Evolutionary conservation across 2,797 vertebrate genomes (phyloP), one percentile per base, ranked within the genome.

Genomic region (Hafferia zeledoni): DNA sequence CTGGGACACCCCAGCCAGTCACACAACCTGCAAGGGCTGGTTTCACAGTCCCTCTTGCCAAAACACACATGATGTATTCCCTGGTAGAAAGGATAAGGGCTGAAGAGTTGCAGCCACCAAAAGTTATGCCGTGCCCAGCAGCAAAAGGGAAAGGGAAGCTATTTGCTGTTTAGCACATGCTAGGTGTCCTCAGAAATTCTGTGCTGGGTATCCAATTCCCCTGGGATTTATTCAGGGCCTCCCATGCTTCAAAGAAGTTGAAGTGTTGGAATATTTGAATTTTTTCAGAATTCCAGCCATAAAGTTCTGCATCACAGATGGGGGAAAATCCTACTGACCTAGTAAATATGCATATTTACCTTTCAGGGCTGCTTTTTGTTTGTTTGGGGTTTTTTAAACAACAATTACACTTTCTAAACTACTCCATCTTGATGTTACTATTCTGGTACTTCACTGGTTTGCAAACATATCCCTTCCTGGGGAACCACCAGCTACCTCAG

Each of bases 131-230:
- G 55, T 61, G 19, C 27, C 41, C 16, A 55, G 44, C 37, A 65
- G 31, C 3, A 0, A 78, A 53, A 25, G 17, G 17, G 20, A 61
- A 17, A 79, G 12, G 8, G 39, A 61, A 46, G 33, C 30, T 52
- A 23, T 14, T 31, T n/a, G 13, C 65, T 63, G 4, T 47, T 65
- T 3, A 69, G 70, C 15, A 23, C 27, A 11, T 35, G 25, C 4
- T 28, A 39, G 5, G 11, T 52, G 49, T 37, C 50, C 56, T 49
- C 64, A 71, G 0, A 86, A 70, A 28, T 43, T 24, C 16, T 53
- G 3, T 6, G 1, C 6, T n/a, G 20, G 24, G 17, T 68, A 11
- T 41, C 12, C 10, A 35, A 0, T 57, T 80, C 30, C 37, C 59
- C 24, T 35, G 28, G 39, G 28, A 37, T 75, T 78, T 93, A 27